These are phyloP conservation scores for Lasioglossum lativentre DNA, from an alignment of 2,888 invertebrate genomes.

Conservation along the genomic window DNA sequence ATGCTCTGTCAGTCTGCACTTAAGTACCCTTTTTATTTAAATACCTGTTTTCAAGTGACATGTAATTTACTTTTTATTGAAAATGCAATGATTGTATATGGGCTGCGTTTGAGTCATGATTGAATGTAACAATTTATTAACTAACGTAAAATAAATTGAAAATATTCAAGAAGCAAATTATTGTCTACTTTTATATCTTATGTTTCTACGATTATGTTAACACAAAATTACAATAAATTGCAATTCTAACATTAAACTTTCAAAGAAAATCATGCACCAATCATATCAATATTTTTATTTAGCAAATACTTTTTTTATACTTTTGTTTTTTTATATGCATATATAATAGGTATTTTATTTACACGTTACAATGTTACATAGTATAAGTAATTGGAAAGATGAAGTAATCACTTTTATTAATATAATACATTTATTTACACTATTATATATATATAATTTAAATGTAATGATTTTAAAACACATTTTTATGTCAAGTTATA, in stretches of 20 bases:
- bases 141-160: conserved; percentile 80
- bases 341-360: background rate
- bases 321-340: background rate
- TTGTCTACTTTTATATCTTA: conserved; percentile 10
- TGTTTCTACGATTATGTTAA: background rate
- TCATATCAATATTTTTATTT: background rate
- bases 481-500: conserved; percentile 32
- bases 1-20: conserved; percentile 74
- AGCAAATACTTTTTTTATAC: background rate
- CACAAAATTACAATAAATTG: background rate
- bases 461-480: background rate
- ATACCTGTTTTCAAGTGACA: conserved; percentile 69
- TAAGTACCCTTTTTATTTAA: conserved; percentile 64
- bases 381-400: background rate
- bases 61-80: conserved; percentile 77
- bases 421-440: conserved; percentile 22
- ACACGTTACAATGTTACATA: background rate
- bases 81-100: conserved; percentile 84
- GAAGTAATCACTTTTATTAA: conserved; percentile 12
- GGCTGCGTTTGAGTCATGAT: conserved; percentile 83
- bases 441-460: conserved; percentile 2
- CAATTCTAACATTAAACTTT: background rate
- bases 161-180: conserved; percentile 61
- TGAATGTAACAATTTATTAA: conserved; percentile 83
- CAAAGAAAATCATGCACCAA: background rate